Evolutionary conservation across 2,888 invertebrate genomes (phyloP), one percentile per base, ranked within the genome.

Genomic region (Spialia ferax): DNA sequence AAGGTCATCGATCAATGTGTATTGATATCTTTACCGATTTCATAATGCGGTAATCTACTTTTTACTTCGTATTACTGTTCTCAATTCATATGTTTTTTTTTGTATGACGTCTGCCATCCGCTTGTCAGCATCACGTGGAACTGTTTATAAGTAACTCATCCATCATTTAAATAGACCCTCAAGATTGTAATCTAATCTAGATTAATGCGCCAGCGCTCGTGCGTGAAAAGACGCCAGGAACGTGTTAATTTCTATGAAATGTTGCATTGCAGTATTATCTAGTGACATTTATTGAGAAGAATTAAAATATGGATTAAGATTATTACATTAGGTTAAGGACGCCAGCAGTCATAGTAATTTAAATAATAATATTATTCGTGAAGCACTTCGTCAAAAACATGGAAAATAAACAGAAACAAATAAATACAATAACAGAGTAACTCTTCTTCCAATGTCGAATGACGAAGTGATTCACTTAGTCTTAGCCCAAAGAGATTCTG

Each of bases 81-180:
- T n/a, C n/a, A n/a, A 4, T 26, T 26, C 5, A 32, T 32, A 10
- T 35, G 11, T 10, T 32, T 35, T 35, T 35, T 35, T 29, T 4
- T 29, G 5, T 7, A 29, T 29, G 38, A 13, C 13, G 52, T 52
- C 52, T 23, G 52, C 23, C 23, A 52, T 15, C 52, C 11, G 52
- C 18, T 20, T 13, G 23, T 23, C n/a, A n/a, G 18, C 32, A 1
- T 32, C 15, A 29, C 32, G 29, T 18, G 15, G 32, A n/a, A 35
- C 10, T 1, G 22, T 22, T 7, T 26, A 32, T 11, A 32, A 63
- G 45, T 63, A 63, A 64, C 48, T 50, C 57, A 56, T 64, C 56
- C 57, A 64, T 57, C 22, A 23, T 57, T 50, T 23, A 57, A 15
- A 29, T 50, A n/a, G 45, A 56, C 48, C 20, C 4, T 18, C 7